Base-by-base conservation (phyloP, 2,888 invertebrate genomes). In the Xylota sylvarum region DNA sequence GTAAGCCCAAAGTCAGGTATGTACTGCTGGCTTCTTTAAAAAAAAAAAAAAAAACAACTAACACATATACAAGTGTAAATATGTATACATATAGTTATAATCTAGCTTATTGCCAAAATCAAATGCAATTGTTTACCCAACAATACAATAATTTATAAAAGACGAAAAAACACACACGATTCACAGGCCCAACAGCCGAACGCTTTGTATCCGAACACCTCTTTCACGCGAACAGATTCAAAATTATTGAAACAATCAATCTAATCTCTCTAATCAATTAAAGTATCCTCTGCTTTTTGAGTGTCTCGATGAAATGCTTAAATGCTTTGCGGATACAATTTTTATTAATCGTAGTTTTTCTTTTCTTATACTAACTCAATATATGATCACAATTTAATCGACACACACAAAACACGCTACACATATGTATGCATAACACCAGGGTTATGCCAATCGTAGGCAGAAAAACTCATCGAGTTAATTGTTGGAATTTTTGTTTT, bases 1-100 rank as follows among this genome's bases (percentile, higher is more conserved):
- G 93, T 92, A 89, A 92, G 92, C 89, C 93, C 92, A 72, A 92
- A 92, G 89, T 92, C 92, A 92, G 92, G 92, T 93, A 88, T 90
- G 92, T 90, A 85, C 74, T 55, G 10, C 37, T 50, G 46, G 4
- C 17, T 23, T 5, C 27, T 48, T 55, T 12, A n/a, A 4, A 35
- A 35, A 23, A 60, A 4, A 35, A 35, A 23, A 60, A 52, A 43
- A 69, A 17, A 7, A 10, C 23, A 23, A 23, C 23, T 23, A 23
- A 23, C 23, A 85, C 73, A 88, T 78, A 50, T 56, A 64, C 79
- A 86, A 88, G 88, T 91, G 90, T 90, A 85, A 88, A 89, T 89
- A 88, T 88, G 84, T 83, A 67, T 35, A 6, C 23, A 23, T 35
- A 35, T 76, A 87, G 76, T 78, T 69, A 70, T 70, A 40, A 62